Conservation (phyloP, 2,113 vertebrate genomes). For the Heloderma charlesbogerti region DNA sequence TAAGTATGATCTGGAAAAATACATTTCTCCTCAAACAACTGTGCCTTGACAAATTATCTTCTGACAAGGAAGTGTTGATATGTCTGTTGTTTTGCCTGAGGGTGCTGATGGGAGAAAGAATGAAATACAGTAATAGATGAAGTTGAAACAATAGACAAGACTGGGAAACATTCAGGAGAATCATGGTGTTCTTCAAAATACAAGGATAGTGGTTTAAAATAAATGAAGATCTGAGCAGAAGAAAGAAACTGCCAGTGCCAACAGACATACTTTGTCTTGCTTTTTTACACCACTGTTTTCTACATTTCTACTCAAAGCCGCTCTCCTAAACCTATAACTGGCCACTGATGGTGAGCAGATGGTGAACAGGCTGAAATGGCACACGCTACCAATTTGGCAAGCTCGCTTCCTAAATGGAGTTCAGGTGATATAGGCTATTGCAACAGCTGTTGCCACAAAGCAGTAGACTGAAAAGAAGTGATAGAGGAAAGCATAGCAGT, state of each 20-base stretch:
- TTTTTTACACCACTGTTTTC: background rate
- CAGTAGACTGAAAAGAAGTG: constrained; percentile 5
- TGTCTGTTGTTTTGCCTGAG: background rate
- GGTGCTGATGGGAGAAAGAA: background rate
- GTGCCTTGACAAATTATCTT: constrained; percentile 1
- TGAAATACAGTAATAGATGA: background rate
- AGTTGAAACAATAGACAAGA: constrained; percentile 16
- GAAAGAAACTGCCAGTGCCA: background rate
- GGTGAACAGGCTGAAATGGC: constrained; percentile 14
- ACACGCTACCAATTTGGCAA: constrained; percentile 3
- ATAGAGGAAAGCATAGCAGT: background rate
- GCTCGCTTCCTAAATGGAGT: constrained; percentile 34
- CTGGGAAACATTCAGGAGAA: background rate
- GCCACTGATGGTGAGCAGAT: constrained; percentile 35
- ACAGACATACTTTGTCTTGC: background rate
- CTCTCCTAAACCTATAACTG: background rate
- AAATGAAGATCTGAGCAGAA: background rate
- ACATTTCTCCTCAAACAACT: constrained; percentile 2
- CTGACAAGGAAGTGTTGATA: background rate
- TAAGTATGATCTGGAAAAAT: constrained; percentile 12
- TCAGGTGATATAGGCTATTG: constrained; percentile 5
- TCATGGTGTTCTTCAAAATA: background rate
- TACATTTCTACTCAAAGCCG: background rate
- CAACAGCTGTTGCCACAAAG: background rate
- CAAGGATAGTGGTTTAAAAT: background rate